phyloP scores from a whole-genome alignment of 2,113 vertebrate genomes.

The Tyto alba region DNA sequence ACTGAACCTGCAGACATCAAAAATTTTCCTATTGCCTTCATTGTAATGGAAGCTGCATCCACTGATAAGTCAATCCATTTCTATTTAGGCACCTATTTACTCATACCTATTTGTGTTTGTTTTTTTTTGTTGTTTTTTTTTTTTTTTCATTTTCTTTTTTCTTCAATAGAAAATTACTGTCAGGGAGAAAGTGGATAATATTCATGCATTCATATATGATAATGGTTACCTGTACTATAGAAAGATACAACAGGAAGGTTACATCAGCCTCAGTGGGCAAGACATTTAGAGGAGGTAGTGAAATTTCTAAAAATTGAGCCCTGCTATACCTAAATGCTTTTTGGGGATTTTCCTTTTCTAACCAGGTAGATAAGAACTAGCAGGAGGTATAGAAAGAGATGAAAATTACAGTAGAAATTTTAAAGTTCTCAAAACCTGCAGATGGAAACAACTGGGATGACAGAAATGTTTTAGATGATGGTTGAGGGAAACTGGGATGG shows the following conservation, averaged over 20 bases:
- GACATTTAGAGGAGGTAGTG: background rate
- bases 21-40: background rate
- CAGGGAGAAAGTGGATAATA: background rate
- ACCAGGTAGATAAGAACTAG: background rate
- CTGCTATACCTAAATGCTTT: background rate
- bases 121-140: too few relatives aligned
- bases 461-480: background rate
- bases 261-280: background rate
- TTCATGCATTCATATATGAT: background rate
- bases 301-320: background rate
- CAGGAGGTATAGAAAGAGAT: background rate
- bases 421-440: background rate
- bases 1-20: background rate
- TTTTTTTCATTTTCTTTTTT: background rate
- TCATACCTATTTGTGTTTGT: background rate
- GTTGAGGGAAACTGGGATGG: background rate
- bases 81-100: background rate
- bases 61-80: background rate
- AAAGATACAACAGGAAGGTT: background rate
- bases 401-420: background rate
- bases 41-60: background rate
- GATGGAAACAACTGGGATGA: background rate
- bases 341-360: background rate
- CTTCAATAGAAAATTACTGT: background rate
- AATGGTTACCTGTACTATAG: background rate